phyloP scores from a whole-genome alignment of 2,113 vertebrate species.

The Ammodytes marinus region DNA sequence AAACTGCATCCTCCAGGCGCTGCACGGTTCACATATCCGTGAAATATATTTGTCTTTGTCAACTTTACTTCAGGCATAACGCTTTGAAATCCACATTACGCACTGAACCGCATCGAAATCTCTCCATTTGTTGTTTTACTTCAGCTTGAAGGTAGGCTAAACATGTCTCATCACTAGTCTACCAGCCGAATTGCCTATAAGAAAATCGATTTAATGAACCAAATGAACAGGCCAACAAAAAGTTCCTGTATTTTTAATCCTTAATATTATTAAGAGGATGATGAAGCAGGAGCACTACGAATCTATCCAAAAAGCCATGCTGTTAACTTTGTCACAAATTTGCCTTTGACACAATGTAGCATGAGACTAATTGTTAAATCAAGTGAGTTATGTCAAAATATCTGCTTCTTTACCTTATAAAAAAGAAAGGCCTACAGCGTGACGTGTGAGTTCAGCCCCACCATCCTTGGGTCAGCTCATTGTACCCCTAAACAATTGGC shows the following conservation, averaged over 20 bases:
- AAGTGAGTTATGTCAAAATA: not conserved
- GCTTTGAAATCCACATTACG: conserved; percentile 35
- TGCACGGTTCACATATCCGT: not conserved
- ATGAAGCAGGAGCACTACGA: not conserved
- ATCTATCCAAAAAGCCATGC: conserved; percentile 7
- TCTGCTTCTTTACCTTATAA: not conserved
- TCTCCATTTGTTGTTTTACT: conserved; percentile 61
- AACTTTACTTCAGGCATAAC: conserved; percentile 54
- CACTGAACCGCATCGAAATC: conserved; percentile 13
- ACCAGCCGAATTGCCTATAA: not conserved
- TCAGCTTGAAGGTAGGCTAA: conserved; percentile 40
- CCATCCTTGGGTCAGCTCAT: conserved; percentile 47
- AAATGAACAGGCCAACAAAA: conserved; percentile 25
- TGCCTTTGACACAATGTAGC: not conserved
- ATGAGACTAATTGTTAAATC: not conserved
- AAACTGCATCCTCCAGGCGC: conserved; percentile 56
- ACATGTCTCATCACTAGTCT: conserved; percentile 58
- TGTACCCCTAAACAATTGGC: conserved; percentile 48
- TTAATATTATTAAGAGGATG: not conserved
- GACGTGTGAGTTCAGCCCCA: conserved; percentile 8
- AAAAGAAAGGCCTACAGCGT: conserved; percentile 3
- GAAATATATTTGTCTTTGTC: conserved; percentile 10
- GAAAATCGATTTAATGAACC: not conserved
- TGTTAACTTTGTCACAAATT: conserved; percentile 1
- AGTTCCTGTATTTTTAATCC: conserved; percentile 13